Conservation (phyloP, 1,140 invertebrate species). For the Vollenhovia emeryi region DNA sequence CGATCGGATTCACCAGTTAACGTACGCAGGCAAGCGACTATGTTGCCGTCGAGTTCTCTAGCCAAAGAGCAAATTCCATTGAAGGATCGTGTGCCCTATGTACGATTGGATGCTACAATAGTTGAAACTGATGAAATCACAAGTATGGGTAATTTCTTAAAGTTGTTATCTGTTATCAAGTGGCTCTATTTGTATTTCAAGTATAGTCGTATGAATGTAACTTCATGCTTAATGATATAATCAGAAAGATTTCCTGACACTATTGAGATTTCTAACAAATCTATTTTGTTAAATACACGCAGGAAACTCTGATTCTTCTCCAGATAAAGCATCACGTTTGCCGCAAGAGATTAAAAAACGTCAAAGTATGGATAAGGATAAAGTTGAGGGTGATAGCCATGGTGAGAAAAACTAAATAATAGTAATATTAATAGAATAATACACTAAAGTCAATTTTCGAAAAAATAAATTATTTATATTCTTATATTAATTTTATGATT, state of each 20-base stretch:
- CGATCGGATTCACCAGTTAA: conserved; percentile 62
- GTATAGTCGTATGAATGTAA: not conserved
- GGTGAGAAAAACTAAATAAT: conserved; percentile 35
- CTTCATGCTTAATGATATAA: conserved; percentile 4
- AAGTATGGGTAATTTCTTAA: conserved; percentile 50
- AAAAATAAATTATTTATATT: not conserved
- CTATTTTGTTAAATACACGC: conserved; percentile 5
- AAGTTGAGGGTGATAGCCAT: conserved; percentile 34
- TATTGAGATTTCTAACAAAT: not conserved
- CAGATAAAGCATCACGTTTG: not conserved
- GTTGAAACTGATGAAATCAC: conserved; percentile 47
- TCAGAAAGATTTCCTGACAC: not conserved
- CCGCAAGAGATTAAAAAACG: conserved; percentile 18
- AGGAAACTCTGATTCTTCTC: conserved; percentile 25
- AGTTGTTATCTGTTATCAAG: not conserved
- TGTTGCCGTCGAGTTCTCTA: conserved; percentile 61
- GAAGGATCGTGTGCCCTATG: conserved; percentile 26
- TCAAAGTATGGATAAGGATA: conserved; percentile 7
- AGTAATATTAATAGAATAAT: not conserved
- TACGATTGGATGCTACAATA: conserved; percentile 52
- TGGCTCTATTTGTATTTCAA: not conserved
- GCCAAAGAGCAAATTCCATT: conserved; percentile 71
- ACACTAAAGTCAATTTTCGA: not conserved
- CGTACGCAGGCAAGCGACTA: conserved; percentile 63
- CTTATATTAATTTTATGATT: conserved; percentile 19